Evolutionary conservation across 1,140 invertebrate species (phyloP).

Genomic region (Anoplolepis gracilipes): DNA sequence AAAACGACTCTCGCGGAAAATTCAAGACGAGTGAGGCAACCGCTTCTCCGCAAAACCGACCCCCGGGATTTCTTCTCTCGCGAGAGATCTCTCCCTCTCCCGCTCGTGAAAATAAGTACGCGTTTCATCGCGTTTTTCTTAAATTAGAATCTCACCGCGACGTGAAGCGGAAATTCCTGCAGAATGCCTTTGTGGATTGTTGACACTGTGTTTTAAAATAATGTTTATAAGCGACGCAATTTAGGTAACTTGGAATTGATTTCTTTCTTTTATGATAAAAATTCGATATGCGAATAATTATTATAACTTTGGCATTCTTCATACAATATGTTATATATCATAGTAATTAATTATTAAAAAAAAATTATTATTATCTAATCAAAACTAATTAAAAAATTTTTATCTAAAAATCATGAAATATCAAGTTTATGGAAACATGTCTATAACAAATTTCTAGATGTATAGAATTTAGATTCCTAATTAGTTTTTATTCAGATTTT

Average conservation of each 20-base stretch:
- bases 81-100: neutral
- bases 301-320: neutral
- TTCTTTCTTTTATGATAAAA: neutral
- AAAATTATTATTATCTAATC: neutral
- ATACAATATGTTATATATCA: neutral
- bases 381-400: conserved; percentile 13
- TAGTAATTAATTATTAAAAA: neutral
- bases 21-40: neutral
- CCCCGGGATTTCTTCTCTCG: conserved; percentile 2
- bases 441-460: neutral
- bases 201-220: conserved; percentile 25
- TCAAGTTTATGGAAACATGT: neutral
- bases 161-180: conserved; percentile 12
- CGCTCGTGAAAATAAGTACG: conserved; percentile 9
- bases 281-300: neutral
- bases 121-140: conserved; percentile 51
- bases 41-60: neutral
- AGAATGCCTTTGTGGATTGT: conserved; percentile 6
- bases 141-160: conserved; percentile 42
- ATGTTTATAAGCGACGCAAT: neutral
- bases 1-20: conserved; percentile 53
- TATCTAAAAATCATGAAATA: neutral
- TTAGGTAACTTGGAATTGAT: neutral
- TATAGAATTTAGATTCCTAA: neutral
- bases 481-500: neutral